These are phyloP conservation scores for Varanus komodoensis DNA, from an alignment of 2,113 vertebrate species.

Conservation along the genomic window DNA sequence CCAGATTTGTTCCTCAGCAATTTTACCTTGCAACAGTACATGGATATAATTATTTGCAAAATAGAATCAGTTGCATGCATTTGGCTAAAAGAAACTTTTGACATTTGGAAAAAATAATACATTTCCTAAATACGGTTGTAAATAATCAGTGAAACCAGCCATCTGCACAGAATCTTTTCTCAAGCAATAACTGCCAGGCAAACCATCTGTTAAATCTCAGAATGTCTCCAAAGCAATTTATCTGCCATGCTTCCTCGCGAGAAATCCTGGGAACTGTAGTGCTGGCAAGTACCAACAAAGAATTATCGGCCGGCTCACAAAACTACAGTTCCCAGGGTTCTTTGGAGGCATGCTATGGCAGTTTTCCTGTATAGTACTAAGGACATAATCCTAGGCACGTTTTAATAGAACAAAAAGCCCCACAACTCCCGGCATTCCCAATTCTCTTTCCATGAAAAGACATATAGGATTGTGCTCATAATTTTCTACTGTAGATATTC, in stretches of 20 bases:
- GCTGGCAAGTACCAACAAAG: neutral
- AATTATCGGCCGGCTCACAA: neutral
- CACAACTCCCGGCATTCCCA: too few species aligned
- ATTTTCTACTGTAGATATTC: neutral
- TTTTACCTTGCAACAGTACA: neutral
- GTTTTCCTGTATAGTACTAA: neutral
- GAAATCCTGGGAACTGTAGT: neutral
- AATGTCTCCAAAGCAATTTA: neutral
- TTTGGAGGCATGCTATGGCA: neutral
- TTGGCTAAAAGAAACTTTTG: slow-evolving; percentile 5
- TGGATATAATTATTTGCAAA: neutral
- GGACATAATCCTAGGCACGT: too few species aligned
- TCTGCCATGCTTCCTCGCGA: neutral
- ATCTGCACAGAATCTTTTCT: slow-evolving; percentile 16
- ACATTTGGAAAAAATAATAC: neutral
- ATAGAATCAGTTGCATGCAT: neutral
- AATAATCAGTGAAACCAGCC: slow-evolving; percentile 17
- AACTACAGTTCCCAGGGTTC: neutral
- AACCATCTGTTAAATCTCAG: slow-evolving; percentile 15
- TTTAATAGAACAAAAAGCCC: too few species aligned
- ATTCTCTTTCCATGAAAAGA: too few species aligned
- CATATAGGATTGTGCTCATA: too few species aligned
- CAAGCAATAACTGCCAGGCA: slow-evolving; percentile 5
- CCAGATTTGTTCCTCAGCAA: neutral
- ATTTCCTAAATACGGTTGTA: slow-evolving; percentile 1